Percentiles rank a stretch among this genome's conserved stretches.
Evolutionary conservation across 2,888 invertebrate species (phyloP).

Genomic region (Tipula helvola): DNA sequence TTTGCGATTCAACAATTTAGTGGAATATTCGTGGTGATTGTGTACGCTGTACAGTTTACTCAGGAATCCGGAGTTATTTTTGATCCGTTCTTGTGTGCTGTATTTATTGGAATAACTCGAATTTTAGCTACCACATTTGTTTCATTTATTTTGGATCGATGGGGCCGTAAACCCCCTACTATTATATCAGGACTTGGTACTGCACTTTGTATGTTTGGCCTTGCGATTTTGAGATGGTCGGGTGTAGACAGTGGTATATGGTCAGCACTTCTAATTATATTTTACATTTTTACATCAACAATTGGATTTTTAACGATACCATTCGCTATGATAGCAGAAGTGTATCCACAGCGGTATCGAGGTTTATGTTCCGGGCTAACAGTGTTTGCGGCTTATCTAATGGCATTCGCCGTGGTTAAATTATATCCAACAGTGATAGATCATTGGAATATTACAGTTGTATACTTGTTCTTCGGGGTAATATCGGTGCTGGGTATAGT

Average conservation of each 20-base stretch:
- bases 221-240: not conserved
- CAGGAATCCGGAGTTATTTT: slow-evolving; percentile 45
- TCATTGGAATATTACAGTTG: slow-evolving; percentile 43
- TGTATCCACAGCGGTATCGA: slow-evolving; percentile 48
- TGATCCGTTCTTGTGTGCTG: slow-evolving; percentile 52
- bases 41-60: slow-evolving; percentile 57
- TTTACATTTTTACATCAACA: slow-evolving; percentile 39
- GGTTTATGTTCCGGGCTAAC: slow-evolving; percentile 56
- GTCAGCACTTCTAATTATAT: slow-evolving; percentile 25
- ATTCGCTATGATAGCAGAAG: slow-evolving; percentile 63
- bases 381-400: slow-evolving; percentile 48
- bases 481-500: slow-evolving; percentile 45
- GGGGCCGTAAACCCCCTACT: slow-evolving; percentile 50
- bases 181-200: slow-evolving; percentile 51
- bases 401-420: slow-evolving; percentile 55
- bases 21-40: slow-evolving; percentile 58
- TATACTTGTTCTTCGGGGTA: slow-evolving; percentile 49
- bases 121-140: slow-evolving; percentile 48
- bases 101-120: slow-evolving; percentile 50
- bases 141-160: slow-evolving; percentile 47
- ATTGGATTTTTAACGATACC: slow-evolving; percentile 53
- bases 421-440: slow-evolving; percentile 48
- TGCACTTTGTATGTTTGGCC: slow-evolving; percentile 40
- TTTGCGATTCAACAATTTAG: slow-evolving; percentile 57
- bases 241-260: slow-evolving; percentile 13